Evolutionary conservation across 2,797 vertebrate genomes (phyloP).

Genomic region (Mastacembelus armatus): DNA sequence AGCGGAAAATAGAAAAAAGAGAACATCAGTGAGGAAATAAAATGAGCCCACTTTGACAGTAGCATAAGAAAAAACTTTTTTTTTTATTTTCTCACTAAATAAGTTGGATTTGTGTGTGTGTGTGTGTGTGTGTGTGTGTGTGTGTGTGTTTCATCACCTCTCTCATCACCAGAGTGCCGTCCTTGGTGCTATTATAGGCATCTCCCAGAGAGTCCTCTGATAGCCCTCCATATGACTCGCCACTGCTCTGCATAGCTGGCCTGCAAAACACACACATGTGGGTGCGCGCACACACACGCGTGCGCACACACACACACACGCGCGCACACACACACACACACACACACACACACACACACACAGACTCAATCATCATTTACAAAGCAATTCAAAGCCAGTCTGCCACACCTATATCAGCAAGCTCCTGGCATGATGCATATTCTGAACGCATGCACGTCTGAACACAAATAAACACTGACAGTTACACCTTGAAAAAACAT

Average conservation of each 20-base stretch:
- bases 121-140: not conserved
- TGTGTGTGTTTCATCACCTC: slow-evolving; percentile 85
- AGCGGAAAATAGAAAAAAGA: not conserved
- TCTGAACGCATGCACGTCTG: slow-evolving; percentile 23
- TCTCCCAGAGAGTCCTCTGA: slow-evolving; percentile 88
- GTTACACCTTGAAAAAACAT: not conserved
- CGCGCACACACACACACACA: slow-evolving; percentile 36
- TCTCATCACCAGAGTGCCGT: slow-evolving; percentile 93
- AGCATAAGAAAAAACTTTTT: not conserved
- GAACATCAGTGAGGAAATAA: not conserved
- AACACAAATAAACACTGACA: slow-evolving; percentile 38
- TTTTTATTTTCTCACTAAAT: not conserved
- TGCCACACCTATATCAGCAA: slow-evolving; percentile 36
- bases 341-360: slow-evolving; percentile 24
- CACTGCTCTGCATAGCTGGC: slow-evolving; percentile 87
- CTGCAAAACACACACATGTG: too few species aligned
- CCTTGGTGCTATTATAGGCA: slow-evolving; percentile 92
- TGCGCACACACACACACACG: slow-evolving; percentile 28
- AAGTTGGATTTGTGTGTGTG: not conserved
- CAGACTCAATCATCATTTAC: slow-evolving; percentile 30
- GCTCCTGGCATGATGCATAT: slow-evolving; percentile 31
- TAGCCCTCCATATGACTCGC: slow-evolving; percentile 88
- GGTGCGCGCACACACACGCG: too few species aligned
- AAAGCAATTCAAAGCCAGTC: slow-evolving; percentile 36
- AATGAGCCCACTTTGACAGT: not conserved